Evolutionary conservation across 1,140 invertebrate genomes (phyloP).

Genomic region (Stegodyphus mimosarum): DNA sequence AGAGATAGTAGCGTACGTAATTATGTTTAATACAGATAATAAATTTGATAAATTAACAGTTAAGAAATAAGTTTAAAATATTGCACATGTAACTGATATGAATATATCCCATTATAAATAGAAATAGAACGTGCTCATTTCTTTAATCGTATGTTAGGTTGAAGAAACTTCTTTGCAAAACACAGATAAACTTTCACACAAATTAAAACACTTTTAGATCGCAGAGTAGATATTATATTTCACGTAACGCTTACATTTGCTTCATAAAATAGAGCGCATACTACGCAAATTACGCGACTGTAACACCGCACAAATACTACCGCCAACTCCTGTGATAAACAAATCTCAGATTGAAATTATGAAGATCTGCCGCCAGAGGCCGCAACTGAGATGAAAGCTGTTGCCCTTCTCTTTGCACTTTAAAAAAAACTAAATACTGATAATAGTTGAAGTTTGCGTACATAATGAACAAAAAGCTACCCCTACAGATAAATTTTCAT

Average conservation of each 20-base stretch:
- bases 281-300: background rate
- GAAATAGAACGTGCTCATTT: background rate
- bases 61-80: background rate
- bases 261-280: background rate
- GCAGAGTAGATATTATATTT: background rate
- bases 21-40: background rate
- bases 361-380: constrained; percentile 25
- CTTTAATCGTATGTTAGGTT: background rate
- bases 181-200: background rate
- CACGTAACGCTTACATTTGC: background rate
- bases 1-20: background rate
- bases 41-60: background rate
- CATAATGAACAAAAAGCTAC: too few relatives aligned
- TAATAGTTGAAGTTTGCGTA: too few relatives aligned
- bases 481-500: too few relatives aligned
- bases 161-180: background rate
- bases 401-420: background rate
- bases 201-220: background rate
- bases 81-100: background rate
- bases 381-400: background rate
- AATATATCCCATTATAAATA: background rate
- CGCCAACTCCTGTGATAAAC: constrained; percentile 13
- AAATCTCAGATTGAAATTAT: constrained; percentile 33
- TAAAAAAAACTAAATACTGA: too few relatives aligned
- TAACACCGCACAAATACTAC: background rate